Evolutionary conservation across 2,888 invertebrate genomes (phyloP), one percentile per base, ranked within the genome.

Genomic region (Anticlea derivata): DNA sequence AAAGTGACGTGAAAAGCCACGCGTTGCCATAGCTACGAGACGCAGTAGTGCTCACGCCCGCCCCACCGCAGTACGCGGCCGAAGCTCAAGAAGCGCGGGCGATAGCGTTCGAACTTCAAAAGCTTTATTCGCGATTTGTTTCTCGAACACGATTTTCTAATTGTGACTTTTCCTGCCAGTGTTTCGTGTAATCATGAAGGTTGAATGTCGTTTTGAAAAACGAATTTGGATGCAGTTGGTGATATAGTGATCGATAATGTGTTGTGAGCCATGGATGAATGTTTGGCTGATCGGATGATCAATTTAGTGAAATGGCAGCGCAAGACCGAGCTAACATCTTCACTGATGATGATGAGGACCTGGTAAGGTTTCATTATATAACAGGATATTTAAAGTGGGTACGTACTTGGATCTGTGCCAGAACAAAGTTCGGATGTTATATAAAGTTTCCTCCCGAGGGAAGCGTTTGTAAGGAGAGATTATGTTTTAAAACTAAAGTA

Each of bases 1-100:
- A 70, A 66, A 65, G 59, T 64, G 68, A 63, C 61, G 63, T 65
- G 68, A 72, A 79, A 80, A 72, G 74, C 77, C 71, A 58, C 59
- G 59, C 76, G 86, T 90, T 67, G 57, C 69, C 75, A 86, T 86
- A 78, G 79, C 66, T 67, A 89, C 86, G 62, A 75, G 89, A 89
- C 89, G 89, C 89, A 83, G 87, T 87, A 84, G 83, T 82, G 71
- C 73, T 70, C 62, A 60, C 70, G 75, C 83, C 83, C 86, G 86
- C 82, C 81, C 73, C 82, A 54, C 80, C 83, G 84, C 89, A 88
- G 89, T 89, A 75, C 77, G 78, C 77, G 72, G 67, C 65, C 71
- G 63, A 58, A 65, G 59, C 65, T 73, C 73, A 59, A 48, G 41
- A 56, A 51, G 78, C 60, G 65, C 62, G 75, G 78, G 63, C 68